Conservation (phyloP, 2,113 vertebrate genomes). For the Channa maculata region DNA sequence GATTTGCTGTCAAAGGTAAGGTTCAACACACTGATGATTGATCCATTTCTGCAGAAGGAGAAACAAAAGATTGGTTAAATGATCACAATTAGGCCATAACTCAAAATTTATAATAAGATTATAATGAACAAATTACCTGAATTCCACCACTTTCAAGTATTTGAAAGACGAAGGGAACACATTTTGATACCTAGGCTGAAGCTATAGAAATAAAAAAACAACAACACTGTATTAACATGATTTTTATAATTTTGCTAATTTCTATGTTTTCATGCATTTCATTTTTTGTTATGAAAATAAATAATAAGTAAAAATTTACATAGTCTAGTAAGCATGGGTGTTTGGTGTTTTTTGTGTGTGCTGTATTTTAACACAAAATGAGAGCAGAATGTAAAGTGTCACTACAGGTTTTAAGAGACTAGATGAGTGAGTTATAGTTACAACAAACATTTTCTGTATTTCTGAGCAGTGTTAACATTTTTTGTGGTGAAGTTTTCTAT, state of each 20-base stretch:
- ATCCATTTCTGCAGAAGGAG: constrained; percentile 18
- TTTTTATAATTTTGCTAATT: background rate
- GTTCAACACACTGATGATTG: background rate
- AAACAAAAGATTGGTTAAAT: background rate
- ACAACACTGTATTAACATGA: background rate
- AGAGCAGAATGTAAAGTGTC: too few relatives aligned
- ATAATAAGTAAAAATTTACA: too few relatives aligned
- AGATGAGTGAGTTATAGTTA: too few relatives aligned
- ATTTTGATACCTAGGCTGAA: background rate
- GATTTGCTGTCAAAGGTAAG: background rate
- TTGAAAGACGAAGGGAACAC: background rate
- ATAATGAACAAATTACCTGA: constrained; percentile 17
- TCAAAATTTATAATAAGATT: background rate
- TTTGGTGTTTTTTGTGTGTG: too few relatives aligned
- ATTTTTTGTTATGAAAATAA: too few relatives aligned
- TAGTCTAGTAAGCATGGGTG: too few relatives aligned
- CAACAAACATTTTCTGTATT: too few relatives aligned
- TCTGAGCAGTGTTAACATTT: too few relatives aligned
- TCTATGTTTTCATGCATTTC: too few relatives aligned
- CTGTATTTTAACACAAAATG: too few relatives aligned
- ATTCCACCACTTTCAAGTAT: background rate
- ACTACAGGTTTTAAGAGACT: too few relatives aligned
- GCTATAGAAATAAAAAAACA: background rate
- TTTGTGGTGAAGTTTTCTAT: too few relatives aligned
- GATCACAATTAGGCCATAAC: background rate